Conservation (phyloP, 2,113 vertebrate species). For the Lethenteron reissneri region DNA sequence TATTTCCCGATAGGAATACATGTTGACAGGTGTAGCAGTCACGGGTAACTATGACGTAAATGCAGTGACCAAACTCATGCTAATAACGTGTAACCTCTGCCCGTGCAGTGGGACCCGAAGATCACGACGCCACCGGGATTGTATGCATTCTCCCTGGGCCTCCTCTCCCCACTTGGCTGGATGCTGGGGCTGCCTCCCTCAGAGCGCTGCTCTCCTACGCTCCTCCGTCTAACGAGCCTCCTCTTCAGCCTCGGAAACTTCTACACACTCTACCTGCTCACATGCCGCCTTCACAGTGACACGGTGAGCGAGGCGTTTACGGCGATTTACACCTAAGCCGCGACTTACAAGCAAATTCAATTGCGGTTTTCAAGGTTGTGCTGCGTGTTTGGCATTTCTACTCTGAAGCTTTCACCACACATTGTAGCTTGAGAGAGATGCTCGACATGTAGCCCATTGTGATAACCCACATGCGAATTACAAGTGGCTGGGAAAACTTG, state of each 20-base stretch:
- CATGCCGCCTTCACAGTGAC: constrained; percentile 43
- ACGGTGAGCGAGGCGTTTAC: constrained; percentile 32
- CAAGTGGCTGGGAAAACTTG: no score
- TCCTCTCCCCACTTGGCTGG: constrained; percentile 53
- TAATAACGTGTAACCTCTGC: neutral
- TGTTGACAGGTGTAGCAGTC: no score
- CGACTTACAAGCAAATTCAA: no score
- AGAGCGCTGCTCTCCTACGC: constrained; percentile 52
- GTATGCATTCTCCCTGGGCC: constrained; percentile 58
- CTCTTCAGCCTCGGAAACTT: constrained; percentile 76
- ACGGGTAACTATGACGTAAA: no score
- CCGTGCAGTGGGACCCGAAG: constrained; percentile 80
- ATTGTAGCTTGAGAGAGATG: no score
- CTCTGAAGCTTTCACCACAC: no score
- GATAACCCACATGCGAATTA: no score
- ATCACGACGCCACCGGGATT: constrained; percentile 78
- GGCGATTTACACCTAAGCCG: no score
- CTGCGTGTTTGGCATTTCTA: no score
- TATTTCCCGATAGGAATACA: neutral
- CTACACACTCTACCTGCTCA: constrained; percentile 55
- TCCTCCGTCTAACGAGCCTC: constrained; percentile 80
- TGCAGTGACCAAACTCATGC: no score
- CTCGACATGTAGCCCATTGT: no score
- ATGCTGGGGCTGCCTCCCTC: constrained; percentile 41
- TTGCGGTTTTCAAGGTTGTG: no score